Conservation (phyloP, 2,888 invertebrate genomes). For the Volucella zonaria region DNA sequence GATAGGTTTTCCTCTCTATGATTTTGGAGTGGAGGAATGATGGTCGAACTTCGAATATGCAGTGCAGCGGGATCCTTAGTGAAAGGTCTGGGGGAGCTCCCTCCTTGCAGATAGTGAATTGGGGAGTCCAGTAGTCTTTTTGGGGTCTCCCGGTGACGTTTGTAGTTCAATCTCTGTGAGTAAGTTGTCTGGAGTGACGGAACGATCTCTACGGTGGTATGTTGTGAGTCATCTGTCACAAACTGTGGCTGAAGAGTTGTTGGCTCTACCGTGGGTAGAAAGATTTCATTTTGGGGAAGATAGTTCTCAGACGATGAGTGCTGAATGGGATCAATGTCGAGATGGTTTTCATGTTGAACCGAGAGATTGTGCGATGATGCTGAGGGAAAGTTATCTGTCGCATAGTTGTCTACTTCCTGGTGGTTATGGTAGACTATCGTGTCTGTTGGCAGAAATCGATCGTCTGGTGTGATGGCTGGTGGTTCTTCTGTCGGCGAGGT, state of each 20-base stretch:
- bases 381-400: constrained; percentile 84
- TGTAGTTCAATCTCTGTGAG: constrained; percentile 57
- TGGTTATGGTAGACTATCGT: constrained; percentile 81
- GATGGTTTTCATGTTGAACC: constrained; percentile 68
- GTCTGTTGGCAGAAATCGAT: constrained; percentile 76
- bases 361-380: constrained; percentile 77
- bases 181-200: constrained; percentile 71
- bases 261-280: constrained; percentile 44
- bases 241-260: constrained; percentile 62
- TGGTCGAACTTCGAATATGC: constrained; percentile 75
- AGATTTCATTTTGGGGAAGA: constrained; percentile 55
- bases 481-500: constrained; percentile 22
- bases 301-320: constrained; percentile 63
- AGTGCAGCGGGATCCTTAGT: constrained; percentile 81
- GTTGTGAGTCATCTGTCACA: constrained; percentile 51
- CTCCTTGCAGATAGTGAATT: constrained; percentile 82
- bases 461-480: constrained; percentile 25
- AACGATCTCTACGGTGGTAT: constrained; percentile 65
- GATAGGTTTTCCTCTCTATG: constrained; percentile 35
- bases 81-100: constrained; percentile 84
- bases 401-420: constrained; percentile 78
- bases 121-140: constrained; percentile 84
- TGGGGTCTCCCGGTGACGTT: constrained; percentile 80
- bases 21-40: constrained; percentile 16
- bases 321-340: constrained; percentile 63